Percentiles rank a stretch among this genome's conserved stretches.
These are phyloP conservation scores for Paramormyrops kingsleyae DNA, from an alignment of 2,113 vertebrate species.

Conservation along the genomic window DNA sequence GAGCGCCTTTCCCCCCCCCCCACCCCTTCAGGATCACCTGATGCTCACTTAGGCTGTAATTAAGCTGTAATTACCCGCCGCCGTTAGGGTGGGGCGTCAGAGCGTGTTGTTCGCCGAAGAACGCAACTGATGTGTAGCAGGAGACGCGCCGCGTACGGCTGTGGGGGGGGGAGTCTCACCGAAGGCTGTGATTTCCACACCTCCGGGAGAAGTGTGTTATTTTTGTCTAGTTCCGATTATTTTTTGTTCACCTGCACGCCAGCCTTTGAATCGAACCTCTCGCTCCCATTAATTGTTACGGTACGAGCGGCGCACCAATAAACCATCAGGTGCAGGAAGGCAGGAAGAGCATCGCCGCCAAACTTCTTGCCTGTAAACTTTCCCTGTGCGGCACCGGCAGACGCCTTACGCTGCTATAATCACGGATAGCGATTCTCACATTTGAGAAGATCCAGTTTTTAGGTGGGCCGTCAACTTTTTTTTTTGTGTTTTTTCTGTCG, in stretches of 20 bases:
- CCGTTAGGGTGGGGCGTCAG: neutral
- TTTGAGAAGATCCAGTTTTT: neutral
- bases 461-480: neutral
- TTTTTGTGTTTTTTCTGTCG: neutral
- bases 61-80: conserved; percentile 17
- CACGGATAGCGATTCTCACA: neutral
- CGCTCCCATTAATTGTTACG: conserved; percentile 47
- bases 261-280: conserved; percentile 53
- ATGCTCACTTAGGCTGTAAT: conserved; percentile 13
- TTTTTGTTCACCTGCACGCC: conserved; percentile 47
- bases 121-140: conserved; percentile 27
- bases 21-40: neutral
- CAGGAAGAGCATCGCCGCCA: conserved; percentile 30
- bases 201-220: conserved; percentile 41
- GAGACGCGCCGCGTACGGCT: conserved; percentile 11
- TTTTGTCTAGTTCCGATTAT: conserved; percentile 45
- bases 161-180: neutral
- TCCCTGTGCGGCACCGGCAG: conserved; percentile 33
- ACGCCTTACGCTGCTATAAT: neutral
- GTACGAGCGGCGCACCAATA: conserved; percentile 50
- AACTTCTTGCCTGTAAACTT: conserved; percentile 42
- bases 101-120: neutral
- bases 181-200: neutral
- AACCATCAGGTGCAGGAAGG: conserved; percentile 40
- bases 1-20: neutral